Percentiles rank a stretch among this genome's conserved stretches.
Evolutionary conservation across 2,113 vertebrate genomes (phyloP).

Genomic region (Indicator maculatus): DNA sequence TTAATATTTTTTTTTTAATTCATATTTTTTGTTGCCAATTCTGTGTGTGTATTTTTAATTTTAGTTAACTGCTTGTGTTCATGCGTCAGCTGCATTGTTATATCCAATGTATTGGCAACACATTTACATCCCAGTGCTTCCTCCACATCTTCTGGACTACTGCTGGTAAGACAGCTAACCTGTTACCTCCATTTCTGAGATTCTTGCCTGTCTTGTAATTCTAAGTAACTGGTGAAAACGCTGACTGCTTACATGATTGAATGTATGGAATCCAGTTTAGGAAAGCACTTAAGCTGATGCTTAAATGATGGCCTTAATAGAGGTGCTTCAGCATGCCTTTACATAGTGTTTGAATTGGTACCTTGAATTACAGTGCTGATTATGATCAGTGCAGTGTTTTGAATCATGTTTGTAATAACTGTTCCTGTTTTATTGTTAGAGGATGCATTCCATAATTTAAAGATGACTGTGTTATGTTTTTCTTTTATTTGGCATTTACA

Average conservation of each 20-base stretch:
- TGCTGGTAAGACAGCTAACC: constrained; percentile 89
- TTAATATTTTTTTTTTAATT: not conserved
- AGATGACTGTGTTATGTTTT: not conserved
- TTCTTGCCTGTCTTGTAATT: not conserved
- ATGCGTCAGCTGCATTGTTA: constrained; percentile 91
- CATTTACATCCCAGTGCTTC: constrained; percentile 97
- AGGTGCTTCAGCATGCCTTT: not conserved
- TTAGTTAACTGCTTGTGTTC: constrained; percentile 94
- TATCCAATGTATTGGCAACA: constrained; percentile 99
- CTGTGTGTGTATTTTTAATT: constrained; percentile 57
- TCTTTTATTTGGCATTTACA: not conserved
- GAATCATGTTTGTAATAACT: not conserved
- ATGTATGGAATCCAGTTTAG: not conserved
- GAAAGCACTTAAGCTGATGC: not conserved
- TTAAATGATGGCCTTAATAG: not conserved
- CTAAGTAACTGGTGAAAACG: not conserved
- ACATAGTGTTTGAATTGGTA: not conserved
- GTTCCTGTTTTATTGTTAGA: not conserved
- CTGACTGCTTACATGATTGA: not conserved
- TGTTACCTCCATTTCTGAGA: not conserved
- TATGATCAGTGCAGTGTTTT: not conserved
- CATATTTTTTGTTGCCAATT: constrained; percentile 16
- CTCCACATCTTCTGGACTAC: constrained; percentile 97
- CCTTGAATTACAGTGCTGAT: not conserved
- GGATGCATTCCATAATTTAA: not conserved